Evolutionary conservation across 2,113 vertebrate species (phyloP), one percentile per base, ranked within the genome.

Genomic region (Columba livia): DNA sequence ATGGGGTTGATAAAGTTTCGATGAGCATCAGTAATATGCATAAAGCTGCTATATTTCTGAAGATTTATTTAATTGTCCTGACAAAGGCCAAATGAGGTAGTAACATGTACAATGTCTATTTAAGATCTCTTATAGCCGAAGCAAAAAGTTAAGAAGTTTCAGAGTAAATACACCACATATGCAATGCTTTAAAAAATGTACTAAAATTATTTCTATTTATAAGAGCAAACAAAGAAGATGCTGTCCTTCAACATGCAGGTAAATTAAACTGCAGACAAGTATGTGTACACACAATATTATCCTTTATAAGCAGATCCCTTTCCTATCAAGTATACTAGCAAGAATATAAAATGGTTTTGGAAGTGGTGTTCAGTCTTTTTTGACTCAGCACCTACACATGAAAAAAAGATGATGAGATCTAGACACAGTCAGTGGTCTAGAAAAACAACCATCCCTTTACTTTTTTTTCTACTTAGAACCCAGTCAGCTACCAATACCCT

Each of bases 1-100:
- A 94, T 26, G 86, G 72, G 77, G 89, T 98, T 97, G 96, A 97
- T 77, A 97, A 98, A 93, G 92, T 97, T 96, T 93, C 92, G 95
- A 96, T 57, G 71, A 34, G 85, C 86, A 95, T 96, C 95, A 97
- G 83, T n/a, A 75, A 67, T 3, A 40, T 16, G 89, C 51, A 65
- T 36, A 69, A 44, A 93, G 19, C 8, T 62, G 53, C 66, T 60
- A 19, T 4, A 48, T 70, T 86, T 86, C 11, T 75, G 77, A 82
- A 91, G 42, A 74, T 61, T 72, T n/a, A 79, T 73, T 67, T 67
- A 64, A 70, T 65, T 92, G 82, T 72, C 58, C 65, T 58, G 89
- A 44, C 54, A 79, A 71, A 83, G 19, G 64, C 15, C 32, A 87
- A 71, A 69, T 16, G 29, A 32, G 36, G 36, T 64, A 91, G 19